Evolutionary conservation across 2,888 invertebrate genomes (phyloP).

Genomic region (Chrysomela aeneicollis): DNA sequence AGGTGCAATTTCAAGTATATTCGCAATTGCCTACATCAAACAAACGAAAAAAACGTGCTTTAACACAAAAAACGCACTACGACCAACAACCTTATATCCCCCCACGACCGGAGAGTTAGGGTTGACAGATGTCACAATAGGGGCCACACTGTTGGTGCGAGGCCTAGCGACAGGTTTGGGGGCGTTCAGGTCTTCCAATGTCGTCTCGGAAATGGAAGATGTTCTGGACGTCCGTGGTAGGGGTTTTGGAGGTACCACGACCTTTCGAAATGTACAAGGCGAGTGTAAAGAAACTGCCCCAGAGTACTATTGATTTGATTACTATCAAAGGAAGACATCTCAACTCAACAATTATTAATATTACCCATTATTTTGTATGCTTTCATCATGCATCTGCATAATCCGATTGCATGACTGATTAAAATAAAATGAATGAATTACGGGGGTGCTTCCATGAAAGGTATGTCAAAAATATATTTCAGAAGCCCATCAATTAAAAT

Average conservation of each 20-base stretch:
- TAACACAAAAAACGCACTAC: conserved; percentile 12
- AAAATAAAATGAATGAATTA: no score
- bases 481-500: no score
- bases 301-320: no score
- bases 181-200: conserved; percentile 63
- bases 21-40: no score
- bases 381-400: no score
- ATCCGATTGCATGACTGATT: no score
- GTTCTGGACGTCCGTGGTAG: conserved; percentile 78
- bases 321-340: no score
- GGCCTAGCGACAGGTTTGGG: conserved; percentile 76
- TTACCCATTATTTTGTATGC: no score
- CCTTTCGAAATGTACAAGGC: conserved; percentile 7
- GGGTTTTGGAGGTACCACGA: conserved; percentile 74
- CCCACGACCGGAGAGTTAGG: conserved; percentile 63
- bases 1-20: no score
- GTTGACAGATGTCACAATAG: conserved; percentile 69
- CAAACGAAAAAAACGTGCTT: conserved; percentile 11
- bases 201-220: conserved; percentile 75
- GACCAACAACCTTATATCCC: conserved; percentile 77
- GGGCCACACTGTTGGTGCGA: conserved; percentile 68
- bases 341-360: no score
- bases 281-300: neutral
- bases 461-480: no score
- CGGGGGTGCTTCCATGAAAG: no score